A percentile compares a stretch with the other conserved stretches of the same genome.
Evolutionary conservation across 2,797 vertebrate genomes (phyloP).

Genomic region (Sitta carolinensis): DNA sequence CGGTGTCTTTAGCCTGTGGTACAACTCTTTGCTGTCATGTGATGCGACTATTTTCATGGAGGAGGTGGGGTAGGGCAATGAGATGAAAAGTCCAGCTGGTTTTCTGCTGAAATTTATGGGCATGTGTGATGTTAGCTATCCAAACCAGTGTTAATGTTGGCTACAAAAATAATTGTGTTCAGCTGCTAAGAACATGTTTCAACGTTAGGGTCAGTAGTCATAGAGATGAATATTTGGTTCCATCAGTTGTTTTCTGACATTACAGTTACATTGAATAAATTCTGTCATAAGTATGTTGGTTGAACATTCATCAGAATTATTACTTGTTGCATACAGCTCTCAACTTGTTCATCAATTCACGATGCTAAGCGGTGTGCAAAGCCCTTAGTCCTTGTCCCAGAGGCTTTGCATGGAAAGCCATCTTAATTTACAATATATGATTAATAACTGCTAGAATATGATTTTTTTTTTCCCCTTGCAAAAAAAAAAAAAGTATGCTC

Average conservation of each 20-base stretch:
- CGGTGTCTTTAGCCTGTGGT: not conserved
- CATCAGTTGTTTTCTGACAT: not conserved
- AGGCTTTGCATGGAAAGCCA: not conserved
- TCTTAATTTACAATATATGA: not conserved
- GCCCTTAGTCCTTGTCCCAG: not conserved
- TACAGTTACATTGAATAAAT: not conserved
- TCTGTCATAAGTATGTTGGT: not conserved
- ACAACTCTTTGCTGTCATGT: not conserved
- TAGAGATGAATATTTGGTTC: not conserved
- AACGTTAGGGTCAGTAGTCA: not conserved
- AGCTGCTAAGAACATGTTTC: not conserved
- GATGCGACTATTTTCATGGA: not conserved
- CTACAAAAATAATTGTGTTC: not conserved
- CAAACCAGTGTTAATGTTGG: not conserved
- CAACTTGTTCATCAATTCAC: not conserved
- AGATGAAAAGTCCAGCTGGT: not conserved
- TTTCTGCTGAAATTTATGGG: not conserved
- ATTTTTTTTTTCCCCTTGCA: not conserved
- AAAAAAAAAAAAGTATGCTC: not conserved
- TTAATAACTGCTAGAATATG: not conserved
- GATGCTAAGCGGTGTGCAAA: not conserved
- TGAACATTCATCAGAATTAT: slow-evolving; percentile 18
- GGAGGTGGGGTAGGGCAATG: not conserved
- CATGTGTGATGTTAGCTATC: not conserved
- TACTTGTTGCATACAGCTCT: not conserved